Evolutionary conservation across 23 tunicate genomes (phyloP).

Genomic region (Styela clava): DNA sequence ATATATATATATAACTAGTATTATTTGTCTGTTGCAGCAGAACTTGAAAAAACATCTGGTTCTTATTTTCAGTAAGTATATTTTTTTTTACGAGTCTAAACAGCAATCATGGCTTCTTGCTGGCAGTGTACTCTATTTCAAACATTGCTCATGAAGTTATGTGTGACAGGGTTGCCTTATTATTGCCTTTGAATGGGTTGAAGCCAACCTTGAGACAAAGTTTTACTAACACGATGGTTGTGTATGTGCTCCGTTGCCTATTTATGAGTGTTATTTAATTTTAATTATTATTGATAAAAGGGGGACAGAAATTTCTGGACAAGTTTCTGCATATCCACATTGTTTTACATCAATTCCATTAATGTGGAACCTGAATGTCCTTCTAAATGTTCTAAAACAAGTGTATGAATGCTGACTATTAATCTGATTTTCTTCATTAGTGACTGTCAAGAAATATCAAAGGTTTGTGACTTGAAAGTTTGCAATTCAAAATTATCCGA

Average conservation of each 20-base stretch:
- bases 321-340: not conserved
- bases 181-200: too few species aligned
- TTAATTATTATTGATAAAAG: not conserved
- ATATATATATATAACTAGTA: too few species aligned
- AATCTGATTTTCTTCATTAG: constrained; percentile 17
- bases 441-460: constrained; percentile 49
- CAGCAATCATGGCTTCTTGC: not conserved
- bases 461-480: constrained; percentile 28
- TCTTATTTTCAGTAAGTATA: constrained; percentile 60
- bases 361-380: not conserved
- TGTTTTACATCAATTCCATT: not conserved
- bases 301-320: not conserved
- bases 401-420: too few species aligned
- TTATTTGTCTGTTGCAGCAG: constrained; percentile 57
- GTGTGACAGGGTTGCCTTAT: too few species aligned
- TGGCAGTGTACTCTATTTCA: not conserved
- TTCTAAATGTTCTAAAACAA: too few species aligned
- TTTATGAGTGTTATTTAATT: too few species aligned
- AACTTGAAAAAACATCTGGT: constrained; percentile 28
- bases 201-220: too few species aligned
- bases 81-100: not conserved
- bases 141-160: not conserved
- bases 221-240: not conserved
- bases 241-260: not conserved
- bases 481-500: constrained; percentile 53